Evolutionary conservation across 2,113 vertebrate species (phyloP).

Genomic region (Coracopsis vasa): DNA sequence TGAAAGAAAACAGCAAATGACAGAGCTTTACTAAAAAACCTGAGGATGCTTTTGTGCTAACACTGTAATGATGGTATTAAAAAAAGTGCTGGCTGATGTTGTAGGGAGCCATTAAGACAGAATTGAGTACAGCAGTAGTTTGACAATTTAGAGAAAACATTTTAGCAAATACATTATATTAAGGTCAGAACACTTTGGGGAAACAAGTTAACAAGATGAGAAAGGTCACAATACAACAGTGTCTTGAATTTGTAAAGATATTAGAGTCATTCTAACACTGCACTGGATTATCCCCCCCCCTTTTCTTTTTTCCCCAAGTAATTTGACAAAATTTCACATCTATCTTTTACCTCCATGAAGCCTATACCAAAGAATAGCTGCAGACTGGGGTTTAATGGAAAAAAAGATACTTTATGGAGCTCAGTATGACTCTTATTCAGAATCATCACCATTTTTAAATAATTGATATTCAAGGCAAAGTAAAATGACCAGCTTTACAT

Average conservation of each 20-base stretch:
- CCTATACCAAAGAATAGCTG: not conserved
- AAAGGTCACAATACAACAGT: not conserved
- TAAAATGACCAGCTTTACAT: not conserved
- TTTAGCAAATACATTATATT: not conserved
- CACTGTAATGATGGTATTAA: not conserved
- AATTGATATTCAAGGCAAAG: slow-evolving; percentile 14
- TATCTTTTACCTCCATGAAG: not conserved
- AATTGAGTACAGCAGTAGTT: not conserved
- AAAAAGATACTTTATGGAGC: not conserved
- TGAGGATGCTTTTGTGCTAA: not conserved
- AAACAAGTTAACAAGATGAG: not conserved
- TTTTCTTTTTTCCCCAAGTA: not conserved
- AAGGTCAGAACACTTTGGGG: slow-evolving; percentile 5
- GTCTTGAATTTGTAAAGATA: not conserved
- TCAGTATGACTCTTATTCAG: not conserved
- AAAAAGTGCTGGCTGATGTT: not conserved
- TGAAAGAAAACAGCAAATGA: not conserved
- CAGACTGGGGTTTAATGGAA: not conserved
- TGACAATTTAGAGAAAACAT: not conserved
- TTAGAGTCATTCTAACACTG: not conserved
- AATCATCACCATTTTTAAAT: not conserved
- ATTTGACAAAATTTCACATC: not conserved
- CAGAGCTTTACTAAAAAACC: not conserved
- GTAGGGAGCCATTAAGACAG: not conserved
- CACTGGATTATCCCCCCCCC: not conserved